These are phyloP conservation scores for Chionomys nivalis DNA, from an alignment of 2,113 vertebrate species.

Conservation along the genomic window DNA sequence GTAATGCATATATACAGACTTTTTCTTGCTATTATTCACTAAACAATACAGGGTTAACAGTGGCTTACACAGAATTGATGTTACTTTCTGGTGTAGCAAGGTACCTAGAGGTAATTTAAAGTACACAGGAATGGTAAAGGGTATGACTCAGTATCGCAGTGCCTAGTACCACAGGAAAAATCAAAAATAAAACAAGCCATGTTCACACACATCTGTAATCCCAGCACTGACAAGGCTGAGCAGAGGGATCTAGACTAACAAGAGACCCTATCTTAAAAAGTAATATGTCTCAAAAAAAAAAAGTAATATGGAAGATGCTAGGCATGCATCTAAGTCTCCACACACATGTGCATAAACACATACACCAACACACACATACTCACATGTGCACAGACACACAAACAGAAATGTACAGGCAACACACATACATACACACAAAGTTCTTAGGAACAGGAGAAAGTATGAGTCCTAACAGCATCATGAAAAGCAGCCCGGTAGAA, in stretches of 20 bases:
- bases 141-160: background rate
- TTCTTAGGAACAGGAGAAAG: background rate
- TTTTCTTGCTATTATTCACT: background rate
- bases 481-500: background rate
- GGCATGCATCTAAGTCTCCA: too few relatives aligned
- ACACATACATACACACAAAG: background rate
- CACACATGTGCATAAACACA: too few relatives aligned
- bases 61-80: too few relatives aligned
- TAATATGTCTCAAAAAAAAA: too few relatives aligned
- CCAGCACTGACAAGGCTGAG: background rate
- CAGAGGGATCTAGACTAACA: background rate
- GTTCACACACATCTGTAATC: background rate
- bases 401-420: background rate
- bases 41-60: background rate
- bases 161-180: background rate
- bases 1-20: background rate
- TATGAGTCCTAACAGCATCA: background rate
- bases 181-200: background rate
- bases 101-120: background rate
- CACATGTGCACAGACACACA: background rate
- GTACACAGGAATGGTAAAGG: background rate
- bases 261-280: background rate
- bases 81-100: background rate
- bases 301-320: background rate
- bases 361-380: background rate